phyloP scores from a whole-genome alignment of 2,888 invertebrate genomes.

The Tetragonisca angustula region DNA sequence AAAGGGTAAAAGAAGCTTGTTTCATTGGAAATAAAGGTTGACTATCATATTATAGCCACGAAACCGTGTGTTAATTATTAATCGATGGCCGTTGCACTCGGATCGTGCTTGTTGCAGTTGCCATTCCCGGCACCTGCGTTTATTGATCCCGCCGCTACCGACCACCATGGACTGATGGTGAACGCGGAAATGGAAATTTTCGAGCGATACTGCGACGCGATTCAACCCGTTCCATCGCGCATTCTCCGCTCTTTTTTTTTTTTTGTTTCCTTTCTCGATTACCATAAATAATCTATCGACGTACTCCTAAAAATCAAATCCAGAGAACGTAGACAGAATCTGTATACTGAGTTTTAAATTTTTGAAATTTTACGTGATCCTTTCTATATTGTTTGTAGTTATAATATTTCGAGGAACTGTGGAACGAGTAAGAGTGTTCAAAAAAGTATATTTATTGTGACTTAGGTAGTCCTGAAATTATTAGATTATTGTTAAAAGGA shows the following conservation, averaged over 20 bases:
- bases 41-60: background rate
- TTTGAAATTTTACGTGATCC: background rate
- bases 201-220: conserved; percentile 18
- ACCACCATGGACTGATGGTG: conserved; percentile 40
- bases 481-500: too few relatives aligned
- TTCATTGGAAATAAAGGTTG: background rate
- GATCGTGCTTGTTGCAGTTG: conserved; percentile 52
- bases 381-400: too few relatives aligned
- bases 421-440: too few relatives aligned
- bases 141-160: conserved; percentile 58
- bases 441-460: too few relatives aligned
- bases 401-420: too few relatives aligned
- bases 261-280: background rate
- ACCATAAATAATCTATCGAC: background rate
- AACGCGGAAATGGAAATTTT: conserved; percentile 49
- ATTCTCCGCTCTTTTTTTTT: background rate
- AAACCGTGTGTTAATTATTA: conserved; percentile 59
- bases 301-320: background rate
- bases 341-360: background rate
- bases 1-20: background rate
- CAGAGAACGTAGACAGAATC: background rate
- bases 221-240: background rate
- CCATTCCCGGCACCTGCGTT: conserved; percentile 58
- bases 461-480: too few relatives aligned
- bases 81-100: conserved; percentile 57